These are phyloP conservation scores for Euschistus heros DNA, from an alignment of 1,140 invertebrate genomes.

Conservation along the genomic window DNA sequence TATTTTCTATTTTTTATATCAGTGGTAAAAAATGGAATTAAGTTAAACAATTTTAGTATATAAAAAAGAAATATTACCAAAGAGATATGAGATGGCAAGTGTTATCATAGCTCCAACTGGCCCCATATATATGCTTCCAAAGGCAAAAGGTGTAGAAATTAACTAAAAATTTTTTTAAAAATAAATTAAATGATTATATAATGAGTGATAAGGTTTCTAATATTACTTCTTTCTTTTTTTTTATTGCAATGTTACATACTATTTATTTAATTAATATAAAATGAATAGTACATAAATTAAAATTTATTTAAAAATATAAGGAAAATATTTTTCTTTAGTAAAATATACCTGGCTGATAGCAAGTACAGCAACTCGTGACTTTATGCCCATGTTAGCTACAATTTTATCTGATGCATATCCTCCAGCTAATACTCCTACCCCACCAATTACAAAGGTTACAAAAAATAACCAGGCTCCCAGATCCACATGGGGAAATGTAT, in stretches of 20 bases:
- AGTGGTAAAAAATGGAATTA: too few relatives aligned
- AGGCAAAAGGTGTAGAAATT: conserved; percentile 76
- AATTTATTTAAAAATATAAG: too few relatives aligned
- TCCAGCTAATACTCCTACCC: conserved; percentile 75
- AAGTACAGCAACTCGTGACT: conserved; percentile 71
- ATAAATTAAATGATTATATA: conserved; percentile 11
- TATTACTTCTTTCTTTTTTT: not conserved
- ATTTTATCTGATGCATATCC: conserved; percentile 82
- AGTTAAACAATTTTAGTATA: too few relatives aligned
- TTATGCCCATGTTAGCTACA: conserved; percentile 74
- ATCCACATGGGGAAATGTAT: conserved; percentile 76
- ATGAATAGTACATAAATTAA: not conserved
- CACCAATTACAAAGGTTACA: conserved; percentile 76
- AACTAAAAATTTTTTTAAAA: conserved; percentile 44
- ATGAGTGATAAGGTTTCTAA: not conserved
- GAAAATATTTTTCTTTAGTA: too few relatives aligned
- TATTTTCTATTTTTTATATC: too few relatives aligned
- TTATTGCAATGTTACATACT: not conserved
- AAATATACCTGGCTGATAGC: conserved; percentile 54
- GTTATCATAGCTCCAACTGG: conserved; percentile 78
- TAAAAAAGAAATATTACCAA: conserved; percentile 60
- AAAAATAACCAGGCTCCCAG: conserved; percentile 78
- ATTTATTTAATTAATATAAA: not conserved
- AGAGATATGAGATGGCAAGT: conserved; percentile 72
- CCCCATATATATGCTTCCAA: conserved; percentile 73